phyloP scores from a whole-genome alignment of 2,113 vertebrate species.

The Myotis yumanensis region DNA sequence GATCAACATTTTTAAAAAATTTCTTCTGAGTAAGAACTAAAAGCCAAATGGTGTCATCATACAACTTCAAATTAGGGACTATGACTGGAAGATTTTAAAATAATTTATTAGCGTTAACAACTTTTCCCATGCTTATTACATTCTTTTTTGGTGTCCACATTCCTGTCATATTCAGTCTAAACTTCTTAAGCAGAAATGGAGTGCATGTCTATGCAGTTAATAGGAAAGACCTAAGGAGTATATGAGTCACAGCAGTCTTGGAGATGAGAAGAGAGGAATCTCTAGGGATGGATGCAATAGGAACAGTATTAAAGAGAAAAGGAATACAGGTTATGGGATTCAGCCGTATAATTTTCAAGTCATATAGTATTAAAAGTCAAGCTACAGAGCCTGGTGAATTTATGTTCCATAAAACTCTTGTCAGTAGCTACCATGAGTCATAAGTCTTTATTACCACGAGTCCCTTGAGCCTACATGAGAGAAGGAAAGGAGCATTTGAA shows the following conservation, averaged over 20 bases:
- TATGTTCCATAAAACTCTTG: conserved; percentile 27
- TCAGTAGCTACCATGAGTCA: background rate
- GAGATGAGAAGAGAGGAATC: background rate
- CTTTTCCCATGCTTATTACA: background rate
- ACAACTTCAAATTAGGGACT: background rate
- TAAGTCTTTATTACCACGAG: conserved; percentile 21
- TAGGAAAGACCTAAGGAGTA: background rate
- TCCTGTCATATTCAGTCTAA: background rate
- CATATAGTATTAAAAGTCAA: background rate
- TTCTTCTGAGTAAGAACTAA: conserved; percentile 8
- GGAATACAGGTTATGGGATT: background rate
- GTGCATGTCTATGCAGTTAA: background rate
- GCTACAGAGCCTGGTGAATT: background rate
- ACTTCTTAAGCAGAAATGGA: background rate
- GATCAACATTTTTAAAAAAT: background rate
- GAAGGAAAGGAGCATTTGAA: background rate
- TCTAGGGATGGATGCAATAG: background rate
- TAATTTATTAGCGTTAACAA: conserved; percentile 38
- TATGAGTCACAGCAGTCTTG: background rate
- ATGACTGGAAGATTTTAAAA: conserved; percentile 10
- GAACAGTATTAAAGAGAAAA: conserved; percentile 26
- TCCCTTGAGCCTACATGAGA: background rate
- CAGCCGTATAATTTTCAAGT: background rate
- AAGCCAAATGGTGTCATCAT: background rate
- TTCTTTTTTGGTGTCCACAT: conserved; percentile 15